Percentiles rank a stretch among this genome's conserved stretches.
Evolutionary conservation across 2,888 invertebrate species (phyloP).

Genomic region (Noctua janthina): DNA sequence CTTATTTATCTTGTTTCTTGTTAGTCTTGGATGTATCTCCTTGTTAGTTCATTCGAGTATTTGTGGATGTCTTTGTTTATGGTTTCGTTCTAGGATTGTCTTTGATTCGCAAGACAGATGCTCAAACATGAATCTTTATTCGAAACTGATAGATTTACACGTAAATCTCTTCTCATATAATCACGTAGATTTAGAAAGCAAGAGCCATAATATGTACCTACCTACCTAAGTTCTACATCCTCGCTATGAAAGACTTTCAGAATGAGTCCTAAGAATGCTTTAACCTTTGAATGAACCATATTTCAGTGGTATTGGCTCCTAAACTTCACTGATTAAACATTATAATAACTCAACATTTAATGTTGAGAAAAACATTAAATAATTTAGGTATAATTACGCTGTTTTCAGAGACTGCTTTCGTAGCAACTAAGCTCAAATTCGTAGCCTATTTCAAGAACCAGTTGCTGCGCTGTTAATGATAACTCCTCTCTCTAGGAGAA

Average conservation of each 20-base stretch:
- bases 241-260: neutral
- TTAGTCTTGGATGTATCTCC: conserved; percentile 22
- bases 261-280: neutral
- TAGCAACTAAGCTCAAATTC: neutral
- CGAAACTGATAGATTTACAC: neutral
- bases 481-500: neutral
- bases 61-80: conserved; percentile 25
- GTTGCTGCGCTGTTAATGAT: conserved; percentile 18
- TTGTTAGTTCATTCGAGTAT: conserved; percentile 18
- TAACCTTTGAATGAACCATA: conserved; percentile 16
- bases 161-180: neutral
- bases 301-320: neutral
- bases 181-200: neutral
- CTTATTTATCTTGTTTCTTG: conserved; percentile 8
- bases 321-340: neutral
- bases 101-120: conserved; percentile 14
- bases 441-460: conserved; percentile 20
- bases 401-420: conserved; percentile 19
- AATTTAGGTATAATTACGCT: conserved; percentile 10
- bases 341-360: neutral
- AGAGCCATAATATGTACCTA: neutral
- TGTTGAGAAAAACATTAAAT: conserved; percentile 8
- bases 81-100: conserved; percentile 21
- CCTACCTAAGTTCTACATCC: neutral
- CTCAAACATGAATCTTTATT: conserved; percentile 2